phyloP scores from a whole-genome alignment of 2,797 vertebrate genomes.

The Hyperoplus lanceolatus region DNA sequence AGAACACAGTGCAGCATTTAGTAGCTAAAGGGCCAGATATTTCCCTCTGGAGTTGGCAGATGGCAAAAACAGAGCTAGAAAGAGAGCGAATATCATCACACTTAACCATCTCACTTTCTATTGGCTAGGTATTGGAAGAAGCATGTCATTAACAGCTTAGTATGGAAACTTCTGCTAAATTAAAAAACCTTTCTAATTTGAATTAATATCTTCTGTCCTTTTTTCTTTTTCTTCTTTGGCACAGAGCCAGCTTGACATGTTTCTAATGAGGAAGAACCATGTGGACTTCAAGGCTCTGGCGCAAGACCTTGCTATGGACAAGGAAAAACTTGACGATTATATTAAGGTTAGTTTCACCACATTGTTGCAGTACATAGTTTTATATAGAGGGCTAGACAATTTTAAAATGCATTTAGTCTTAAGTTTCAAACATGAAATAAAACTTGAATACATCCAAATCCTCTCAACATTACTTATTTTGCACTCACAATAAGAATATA shows the following conservation, averaged over 20 bases:
- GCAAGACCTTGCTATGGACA: conserved; percentile 71
- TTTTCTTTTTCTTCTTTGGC: no score
- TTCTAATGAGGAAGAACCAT: conserved; percentile 81
- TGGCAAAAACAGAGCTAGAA: no score
- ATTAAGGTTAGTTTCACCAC: conserved; percentile 61
- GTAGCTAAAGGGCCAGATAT: no score
- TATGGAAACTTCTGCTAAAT: no score
- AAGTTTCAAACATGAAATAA: no score
- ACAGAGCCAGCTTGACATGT: conserved; percentile 76
- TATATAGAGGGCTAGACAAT: background rate
- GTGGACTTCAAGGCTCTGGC: conserved; percentile 79
- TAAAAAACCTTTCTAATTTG: background rate
- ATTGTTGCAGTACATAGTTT: background rate
- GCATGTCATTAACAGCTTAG: background rate
- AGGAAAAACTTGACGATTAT: conserved; percentile 69
- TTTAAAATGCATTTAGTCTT: no score
- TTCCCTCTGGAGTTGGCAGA: no score
- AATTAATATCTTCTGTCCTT: conserved; percentile 1
- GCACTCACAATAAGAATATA: background rate
- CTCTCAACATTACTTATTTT: background rate
- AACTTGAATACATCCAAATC: background rate
- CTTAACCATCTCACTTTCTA: background rate
- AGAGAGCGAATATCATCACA: no score
- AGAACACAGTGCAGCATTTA: no score
- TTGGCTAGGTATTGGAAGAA: background rate